A percentile compares a stretch with the other conserved stretches of the same genome.
phyloP scores from a whole-genome alignment of 2,888 invertebrate genomes.

The Chrysolina americana region DNA sequence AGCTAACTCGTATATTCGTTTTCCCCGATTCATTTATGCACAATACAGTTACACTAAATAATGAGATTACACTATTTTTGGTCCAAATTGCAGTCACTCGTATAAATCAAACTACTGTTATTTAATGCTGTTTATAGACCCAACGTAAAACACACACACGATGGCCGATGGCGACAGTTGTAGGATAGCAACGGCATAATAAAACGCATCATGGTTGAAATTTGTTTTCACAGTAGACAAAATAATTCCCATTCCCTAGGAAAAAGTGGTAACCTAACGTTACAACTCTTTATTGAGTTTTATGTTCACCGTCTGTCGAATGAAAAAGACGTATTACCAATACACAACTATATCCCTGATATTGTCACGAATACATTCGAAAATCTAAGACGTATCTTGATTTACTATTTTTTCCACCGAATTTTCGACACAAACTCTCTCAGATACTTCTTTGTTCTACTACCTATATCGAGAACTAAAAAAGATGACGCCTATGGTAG shows the following conservation, averaged over 20 bases:
- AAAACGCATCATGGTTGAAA: background rate
- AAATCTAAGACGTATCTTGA: background rate
- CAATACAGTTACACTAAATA: background rate
- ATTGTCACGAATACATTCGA: background rate
- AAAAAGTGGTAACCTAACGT: background rate
- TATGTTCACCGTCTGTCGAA: background rate
- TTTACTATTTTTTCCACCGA: background rate
- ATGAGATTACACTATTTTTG: background rate
- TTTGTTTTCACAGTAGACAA: constrained; percentile 1
- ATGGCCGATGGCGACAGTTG: background rate
- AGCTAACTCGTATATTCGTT: background rate
- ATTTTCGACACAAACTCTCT: constrained; percentile 3
- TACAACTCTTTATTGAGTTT: background rate
- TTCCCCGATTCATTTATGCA: background rate
- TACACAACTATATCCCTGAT: constrained; percentile 1
- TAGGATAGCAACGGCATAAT: background rate
- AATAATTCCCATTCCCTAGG: background rate
- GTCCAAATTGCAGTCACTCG: background rate
- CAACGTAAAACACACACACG: background rate
- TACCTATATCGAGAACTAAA: constrained; percentile 4
- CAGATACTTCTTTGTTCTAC: constrained; percentile 9
- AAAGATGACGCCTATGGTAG: background rate
- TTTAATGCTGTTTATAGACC: background rate
- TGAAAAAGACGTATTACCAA: constrained; percentile 3
- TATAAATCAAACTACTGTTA: background rate